Evolutionary conservation across 2,113 vertebrate species (phyloP), one percentile per base, ranked within the genome.

Genomic region (Chloroceryle aenea): DNA sequence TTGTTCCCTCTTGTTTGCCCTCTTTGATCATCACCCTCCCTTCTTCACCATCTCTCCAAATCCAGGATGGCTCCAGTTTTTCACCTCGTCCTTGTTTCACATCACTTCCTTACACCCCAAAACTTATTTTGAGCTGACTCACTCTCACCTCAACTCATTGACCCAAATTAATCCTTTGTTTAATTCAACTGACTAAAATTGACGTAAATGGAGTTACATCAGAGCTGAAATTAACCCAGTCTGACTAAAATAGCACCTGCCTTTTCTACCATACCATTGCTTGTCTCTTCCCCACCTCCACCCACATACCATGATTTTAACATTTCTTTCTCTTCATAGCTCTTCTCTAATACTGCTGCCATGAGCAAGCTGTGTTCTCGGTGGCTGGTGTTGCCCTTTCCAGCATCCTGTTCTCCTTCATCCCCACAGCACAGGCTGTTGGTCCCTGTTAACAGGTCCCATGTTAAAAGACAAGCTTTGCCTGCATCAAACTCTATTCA

Each of bases 241-340:
- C 78, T 83, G 94, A 95, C 91, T 95, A 96, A 97, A 97, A 96
- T 96, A 96, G 89, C 87, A 94, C 58, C 93, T 94, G 89, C 74
- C 74, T 96, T 93, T 93, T 95, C 87, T 87, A 87, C 48, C 0
- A 0, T 95, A 71, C 58, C 71, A 87, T 63, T 69, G 50, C 81
- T 69, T 89, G 29, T 80, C 45, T 89, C 36, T 94, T 94, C 82
- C 61, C 62, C 87, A 83, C 59, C 83, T 93, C 89, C 85, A 89
- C 95, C 89, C 87, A 85, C 75, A 45, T 79, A 66, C 14, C 48
- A 58, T 73, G 85, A 87, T 69, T 91, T 95, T 80, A 88, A 73
- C 64, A 77, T 85, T 87, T 91, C 77, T 87, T 91, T 91, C 69
- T 87, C 63, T 73, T 82, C 43, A 5, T 69, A 73, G 43, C 63